phyloP scores from a whole-genome alignment of 2,888 invertebrate species.

The Muschampia plurimacula region DNA sequence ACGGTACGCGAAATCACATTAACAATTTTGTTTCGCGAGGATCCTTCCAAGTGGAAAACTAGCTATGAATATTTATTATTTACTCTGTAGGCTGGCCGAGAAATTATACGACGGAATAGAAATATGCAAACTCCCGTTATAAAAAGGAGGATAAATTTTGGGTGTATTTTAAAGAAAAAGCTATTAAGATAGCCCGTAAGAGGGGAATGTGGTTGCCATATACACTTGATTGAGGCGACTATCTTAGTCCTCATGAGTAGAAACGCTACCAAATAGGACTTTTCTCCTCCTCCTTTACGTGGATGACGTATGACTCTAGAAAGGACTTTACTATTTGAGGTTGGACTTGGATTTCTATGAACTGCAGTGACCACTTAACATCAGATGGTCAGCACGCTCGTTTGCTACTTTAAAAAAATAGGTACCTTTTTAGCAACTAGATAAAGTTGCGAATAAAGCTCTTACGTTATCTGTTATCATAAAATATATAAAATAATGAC shows the following conservation, averaged over 20 bases:
- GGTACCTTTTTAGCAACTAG: too few relatives aligned
- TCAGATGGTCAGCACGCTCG: too few relatives aligned
- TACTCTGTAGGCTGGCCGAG: conserved; percentile 42
- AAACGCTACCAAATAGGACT: too few relatives aligned
- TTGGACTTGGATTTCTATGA: too few relatives aligned
- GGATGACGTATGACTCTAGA: too few relatives aligned
- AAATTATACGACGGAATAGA: conserved; percentile 31
- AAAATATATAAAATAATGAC: background rate
- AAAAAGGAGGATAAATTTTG: conserved; percentile 10
- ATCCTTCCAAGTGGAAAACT: conserved; percentile 48
- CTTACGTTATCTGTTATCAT: background rate
- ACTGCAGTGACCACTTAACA: too few relatives aligned
- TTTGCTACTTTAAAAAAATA: too few relatives aligned
- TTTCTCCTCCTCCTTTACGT: too few relatives aligned
- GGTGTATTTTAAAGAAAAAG: conserved; percentile 4
- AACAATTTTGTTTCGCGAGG: conserved; percentile 49
- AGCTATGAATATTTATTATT: conserved; percentile 53
- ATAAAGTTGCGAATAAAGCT: background rate
- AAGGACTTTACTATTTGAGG: too few relatives aligned
- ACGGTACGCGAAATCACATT: conserved; percentile 45
- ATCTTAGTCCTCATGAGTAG: too few relatives aligned
- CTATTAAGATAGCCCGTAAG: background rate
- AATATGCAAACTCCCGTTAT: conserved; percentile 13
- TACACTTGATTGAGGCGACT: too few relatives aligned
- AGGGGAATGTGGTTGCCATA: too few relatives aligned